Evolutionary conservation across 2,888 invertebrate genomes (phyloP).

Genomic region (Limnephilus auricula): DNA sequence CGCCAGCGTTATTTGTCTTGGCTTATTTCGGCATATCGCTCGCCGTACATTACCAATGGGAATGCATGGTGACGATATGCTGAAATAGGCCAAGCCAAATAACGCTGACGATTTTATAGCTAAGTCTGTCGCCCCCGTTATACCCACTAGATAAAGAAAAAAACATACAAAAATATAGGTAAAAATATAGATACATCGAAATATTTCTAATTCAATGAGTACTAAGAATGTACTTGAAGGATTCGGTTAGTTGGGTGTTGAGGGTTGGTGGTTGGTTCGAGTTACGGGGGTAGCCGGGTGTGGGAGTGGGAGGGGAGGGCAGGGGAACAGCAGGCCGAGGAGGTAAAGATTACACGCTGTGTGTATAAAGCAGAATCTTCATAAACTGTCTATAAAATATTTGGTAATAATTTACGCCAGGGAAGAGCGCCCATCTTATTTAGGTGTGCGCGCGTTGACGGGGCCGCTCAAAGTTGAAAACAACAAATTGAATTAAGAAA

Average conservation of each 20-base stretch:
- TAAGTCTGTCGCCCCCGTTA: too few relatives aligned
- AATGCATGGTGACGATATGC: too few relatives aligned
- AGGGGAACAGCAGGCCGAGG: background rate
- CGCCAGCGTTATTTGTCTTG: too few relatives aligned
- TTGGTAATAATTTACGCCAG: conserved; percentile 63
- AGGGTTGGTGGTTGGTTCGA: background rate
- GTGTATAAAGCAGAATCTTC: conserved; percentile 60
- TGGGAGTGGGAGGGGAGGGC: background rate
- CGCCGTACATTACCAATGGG: too few relatives aligned
- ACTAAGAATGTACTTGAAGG: background rate
- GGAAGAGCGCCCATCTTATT: conserved; percentile 62
- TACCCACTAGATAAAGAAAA: too few relatives aligned
- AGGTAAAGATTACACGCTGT: conserved; percentile 40
- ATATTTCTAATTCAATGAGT: background rate
- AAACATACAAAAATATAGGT: too few relatives aligned
- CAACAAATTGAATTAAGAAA: background rate
- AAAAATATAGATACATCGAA: background rate
- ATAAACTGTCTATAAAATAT: conserved; percentile 65
- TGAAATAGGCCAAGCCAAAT: too few relatives aligned
- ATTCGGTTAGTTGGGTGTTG: background rate
- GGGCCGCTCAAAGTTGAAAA: background rate
- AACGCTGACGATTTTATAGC: too few relatives aligned
- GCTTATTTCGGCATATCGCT: too few relatives aligned
- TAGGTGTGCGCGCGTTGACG: conserved; percentile 53
- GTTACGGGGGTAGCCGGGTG: conserved; percentile 2